Percentiles rank a stretch among this genome's conserved stretches.
Conservation (phyloP, 2,797 vertebrate species). For the Peromyscus melanophrys region DNA sequence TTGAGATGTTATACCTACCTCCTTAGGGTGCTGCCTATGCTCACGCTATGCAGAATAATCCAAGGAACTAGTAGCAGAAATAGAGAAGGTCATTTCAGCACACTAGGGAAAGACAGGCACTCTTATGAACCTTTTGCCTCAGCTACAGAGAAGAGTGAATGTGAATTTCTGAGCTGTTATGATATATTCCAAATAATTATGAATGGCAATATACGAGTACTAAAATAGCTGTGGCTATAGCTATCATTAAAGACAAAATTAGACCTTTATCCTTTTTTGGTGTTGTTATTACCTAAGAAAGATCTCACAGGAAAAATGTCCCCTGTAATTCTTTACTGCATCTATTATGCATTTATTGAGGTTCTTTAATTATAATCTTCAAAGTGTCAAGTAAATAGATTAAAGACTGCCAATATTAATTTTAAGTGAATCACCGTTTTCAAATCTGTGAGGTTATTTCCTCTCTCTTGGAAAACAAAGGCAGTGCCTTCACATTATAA, state of each 20-base stretch:
- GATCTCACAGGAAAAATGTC: slow-evolving; percentile 56
- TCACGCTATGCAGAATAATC: not conserved
- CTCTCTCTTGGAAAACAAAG: slow-evolving; percentile 68
- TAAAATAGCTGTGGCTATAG: slow-evolving; percentile 5
- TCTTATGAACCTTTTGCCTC: slow-evolving; percentile 3
- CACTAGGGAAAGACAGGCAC: not conserved
- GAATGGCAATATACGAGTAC: slow-evolving; percentile 34
- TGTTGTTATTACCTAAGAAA: slow-evolving; percentile 63
- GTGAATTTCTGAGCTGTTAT: not conserved
- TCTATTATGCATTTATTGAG: slow-evolving; percentile 72
- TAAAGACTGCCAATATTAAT: slow-evolving; percentile 78
- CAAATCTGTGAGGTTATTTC: slow-evolving; percentile 66
- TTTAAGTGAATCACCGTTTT: slow-evolving; percentile 67
- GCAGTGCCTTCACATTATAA: slow-evolving; percentile 40
- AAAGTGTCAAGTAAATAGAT: slow-evolving; percentile 78
- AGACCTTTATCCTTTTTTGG: not conserved
- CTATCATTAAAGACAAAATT: slow-evolving; percentile 6
- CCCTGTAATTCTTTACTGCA: slow-evolving; percentile 65
- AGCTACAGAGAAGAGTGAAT: slow-evolving; percentile 22
- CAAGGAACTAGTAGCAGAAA: not conserved
- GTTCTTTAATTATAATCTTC: slow-evolving; percentile 75
- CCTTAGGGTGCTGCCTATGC: not conserved
- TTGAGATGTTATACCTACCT: not conserved
- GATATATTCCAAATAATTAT: not conserved
- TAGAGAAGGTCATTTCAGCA: not conserved